A percentile compares a stretch with the other conserved stretches of the same genome.
Conservation (phyloP, 30 jellyfish, hydroid and myxozoan species). For the Mastigias papua region DNA sequence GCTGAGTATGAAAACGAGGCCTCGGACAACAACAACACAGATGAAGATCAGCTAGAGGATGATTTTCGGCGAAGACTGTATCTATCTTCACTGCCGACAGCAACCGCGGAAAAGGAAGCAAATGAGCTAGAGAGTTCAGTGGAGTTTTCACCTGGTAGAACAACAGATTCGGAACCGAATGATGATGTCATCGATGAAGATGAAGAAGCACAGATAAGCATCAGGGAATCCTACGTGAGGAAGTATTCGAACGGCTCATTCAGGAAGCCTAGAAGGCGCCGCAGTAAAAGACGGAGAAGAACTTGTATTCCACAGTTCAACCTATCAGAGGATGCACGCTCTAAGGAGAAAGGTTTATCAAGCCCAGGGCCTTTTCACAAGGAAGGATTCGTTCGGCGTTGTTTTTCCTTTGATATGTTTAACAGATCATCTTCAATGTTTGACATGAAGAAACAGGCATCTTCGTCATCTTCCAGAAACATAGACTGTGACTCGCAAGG, state of each 20-base stretch:
- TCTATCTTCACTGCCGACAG: slow-evolving; percentile 61
- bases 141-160: slow-evolving; percentile 65
- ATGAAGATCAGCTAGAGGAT: slow-evolving; percentile 68
- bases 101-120: slow-evolving; percentile 23
- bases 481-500: slow-evolving; percentile 51
- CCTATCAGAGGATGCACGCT: slow-evolving; percentile 14
- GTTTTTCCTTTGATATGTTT: slow-evolving; percentile 60
- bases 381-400: slow-evolving; percentile 53
- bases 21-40: slow-evolving; percentile 62
- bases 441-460: slow-evolving; percentile 52
- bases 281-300: slow-evolving; percentile 59
- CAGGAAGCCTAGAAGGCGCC: slow-evolving; percentile 40
- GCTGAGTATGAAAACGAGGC: slow-evolving; percentile 71
- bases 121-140: slow-evolving; percentile 93
- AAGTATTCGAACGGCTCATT: slow-evolving; percentile 47
- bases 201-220: slow-evolving; percentile 28
- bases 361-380: slow-evolving; percentile 33
- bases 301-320: slow-evolving; percentile 68
- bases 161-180: slow-evolving; percentile 74
- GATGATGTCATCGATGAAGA: slow-evolving; percentile 71
- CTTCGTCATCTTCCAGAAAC: slow-evolving; percentile 42
- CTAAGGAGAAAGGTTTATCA: slow-evolving; percentile 26
- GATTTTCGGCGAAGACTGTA: slow-evolving; percentile 48
- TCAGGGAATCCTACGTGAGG: slow-evolving; percentile 28
- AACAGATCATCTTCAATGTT: slow-evolving; percentile 64